Base-by-base conservation (phyloP, 2,888 invertebrate genomes). In the Dascillus cervinus region DNA sequence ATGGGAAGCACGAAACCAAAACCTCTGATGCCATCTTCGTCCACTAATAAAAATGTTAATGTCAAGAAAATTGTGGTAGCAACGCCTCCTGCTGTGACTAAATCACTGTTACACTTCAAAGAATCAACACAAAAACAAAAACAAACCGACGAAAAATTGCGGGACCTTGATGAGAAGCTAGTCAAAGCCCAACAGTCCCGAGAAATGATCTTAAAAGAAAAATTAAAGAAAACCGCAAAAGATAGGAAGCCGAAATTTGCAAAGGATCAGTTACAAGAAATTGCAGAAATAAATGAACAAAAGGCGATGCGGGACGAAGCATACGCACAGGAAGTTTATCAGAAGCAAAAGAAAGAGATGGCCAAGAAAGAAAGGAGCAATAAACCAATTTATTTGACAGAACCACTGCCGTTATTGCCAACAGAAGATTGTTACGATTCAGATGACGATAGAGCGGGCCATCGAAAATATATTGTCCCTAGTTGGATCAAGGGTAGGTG, bases 351-450 rank as follows among this genome's bases (percentile, higher is more conserved):
- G 24, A 61, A 58, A 37, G 47, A 53, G 4, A 58, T 62, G 32
- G 24, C 21, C 11, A 52, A 73, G 66, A 17, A 68, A 67, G 11
- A 17, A 22, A 59, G 63, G 26, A 53, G 46, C 35, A 53, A 58
- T 13, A 55, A 46, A 29, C 56, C 55, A 8, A 39, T 51, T 14
- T 53, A 59, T 27, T 42, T 59, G 8, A 43, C 27, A 5, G 34
- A 44, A 3, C 37, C 60, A 29, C 61, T 66, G 8, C 73, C 74
- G 0, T 61, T 59, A 4, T 59, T 73, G 56, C 73, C 73, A 56
- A 56, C 56, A 2, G 66, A 67, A 20, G 74, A 74, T 19, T 74
- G 73, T 63, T 70, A 73, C 41, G 67, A 70, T 60, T 72, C 72
- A 0, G 73, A 73, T 31, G 67, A 68, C 13, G 29, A 17, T n/a